A percentile compares a stretch with the other conserved stretches of the same genome.
phyloP scores from a whole-genome alignment of 35 echinoderm and acorn worm species.

The Lytechinus variegatus region DNA sequence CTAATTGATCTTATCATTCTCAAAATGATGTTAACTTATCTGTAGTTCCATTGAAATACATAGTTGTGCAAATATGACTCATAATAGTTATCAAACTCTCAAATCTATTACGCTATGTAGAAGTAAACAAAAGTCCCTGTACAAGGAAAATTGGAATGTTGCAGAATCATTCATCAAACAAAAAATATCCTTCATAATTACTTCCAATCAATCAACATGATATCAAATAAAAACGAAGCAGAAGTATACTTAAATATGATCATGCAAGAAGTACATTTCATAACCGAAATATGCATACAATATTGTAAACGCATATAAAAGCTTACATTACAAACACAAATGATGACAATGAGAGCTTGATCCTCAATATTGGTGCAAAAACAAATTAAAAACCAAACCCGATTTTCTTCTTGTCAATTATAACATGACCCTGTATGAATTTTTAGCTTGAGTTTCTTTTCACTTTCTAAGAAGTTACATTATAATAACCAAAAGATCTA shows the following conservation, averaged over 20 bases:
- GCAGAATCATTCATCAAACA: neutral
- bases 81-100: neutral
- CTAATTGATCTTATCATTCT: too few relatives aligned
- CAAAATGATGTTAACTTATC: neutral
- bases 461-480: neutral
- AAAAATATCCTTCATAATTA: neutral
- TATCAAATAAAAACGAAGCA: neutral
- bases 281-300: neutral
- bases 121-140: conserved; percentile 23
- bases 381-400: neutral
- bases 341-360: neutral
- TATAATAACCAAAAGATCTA: neutral
- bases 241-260: neutral
- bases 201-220: neutral
- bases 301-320: neutral
- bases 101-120: neutral
- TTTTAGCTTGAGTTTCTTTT: neutral
- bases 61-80: neutral
- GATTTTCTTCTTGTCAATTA: neutral
- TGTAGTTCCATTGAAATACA: neutral
- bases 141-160: conserved; percentile 34
- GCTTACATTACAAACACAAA: neutral
- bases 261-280: neutral
- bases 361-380: neutral
- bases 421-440: neutral